phyloP scores from a whole-genome alignment of 2,888 invertebrate species.

The Syrphus vitripennis region DNA sequence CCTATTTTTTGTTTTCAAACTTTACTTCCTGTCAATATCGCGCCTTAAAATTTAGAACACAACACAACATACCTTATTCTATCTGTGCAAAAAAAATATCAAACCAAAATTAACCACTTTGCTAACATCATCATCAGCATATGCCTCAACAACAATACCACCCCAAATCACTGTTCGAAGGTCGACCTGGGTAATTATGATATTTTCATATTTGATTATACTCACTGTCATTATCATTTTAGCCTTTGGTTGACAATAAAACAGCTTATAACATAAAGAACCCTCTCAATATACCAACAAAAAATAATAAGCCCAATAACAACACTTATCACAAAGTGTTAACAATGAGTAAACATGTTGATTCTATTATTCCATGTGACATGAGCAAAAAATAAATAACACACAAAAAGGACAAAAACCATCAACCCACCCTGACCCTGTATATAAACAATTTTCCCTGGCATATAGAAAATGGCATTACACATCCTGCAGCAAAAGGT shows the following conservation, averaged over 20 bases:
- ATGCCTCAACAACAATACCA: slow-evolving; percentile 3
- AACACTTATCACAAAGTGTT: slow-evolving; percentile 42
- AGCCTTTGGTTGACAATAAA: slow-evolving; percentile 39
- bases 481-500: slow-evolving; percentile 7
- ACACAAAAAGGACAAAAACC: slow-evolving; percentile 52
- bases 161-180: slow-evolving; percentile 33
- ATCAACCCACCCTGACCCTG: slow-evolving; percentile 19
- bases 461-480: neutral
- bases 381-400: slow-evolving; percentile 34
- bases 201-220: slow-evolving; percentile 63
- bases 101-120: neutral
- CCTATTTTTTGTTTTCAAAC: too few species aligned
- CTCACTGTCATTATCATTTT: slow-evolving; percentile 38
- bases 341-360: slow-evolving; percentile 54
- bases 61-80: neutral
- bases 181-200: slow-evolving; percentile 56
- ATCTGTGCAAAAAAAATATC: neutral
- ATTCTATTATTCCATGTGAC: slow-evolving; percentile 66
- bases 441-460: neutral
- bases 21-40: too few species aligned
- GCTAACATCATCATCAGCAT: slow-evolving; percentile 13
- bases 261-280: slow-evolving; percentile 9
- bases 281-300: slow-evolving; percentile 18
- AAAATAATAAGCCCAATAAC: slow-evolving; percentile 59
- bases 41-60: neutral